Evolutionary conservation across 64 coral and sea anemone genomes (phyloP), one percentile per base, ranked within the genome.

Genomic region (Stichodactyla helianthus): DNA sequence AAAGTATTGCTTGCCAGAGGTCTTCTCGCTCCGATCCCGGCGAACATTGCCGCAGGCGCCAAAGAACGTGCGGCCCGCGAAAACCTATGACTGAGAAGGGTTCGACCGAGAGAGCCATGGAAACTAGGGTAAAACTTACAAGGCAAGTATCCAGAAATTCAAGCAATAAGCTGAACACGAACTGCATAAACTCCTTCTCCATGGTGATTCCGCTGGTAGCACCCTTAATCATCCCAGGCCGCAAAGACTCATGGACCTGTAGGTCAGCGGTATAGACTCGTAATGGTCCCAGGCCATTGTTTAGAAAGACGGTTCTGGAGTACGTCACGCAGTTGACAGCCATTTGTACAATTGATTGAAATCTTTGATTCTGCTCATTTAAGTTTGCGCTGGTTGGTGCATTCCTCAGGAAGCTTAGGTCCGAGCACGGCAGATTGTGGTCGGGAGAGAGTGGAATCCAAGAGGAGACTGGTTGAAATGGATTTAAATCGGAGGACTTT

Each of bases 151-250:
- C 88, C 4, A 95, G 84, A 58, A 90, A 89, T 82, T 97, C 94
- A 77, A 97, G 74, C 56, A 97, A 20, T 57, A 97, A 84, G 87
- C 94, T 97, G 52, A 87, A 97, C 53, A 90, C 25, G 54, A 93
- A 97, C 88, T 97, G 94, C 1, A 91, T 88, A 90, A 97, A 97
- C 88, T 93, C 94, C 82, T 79, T 83, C 26, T 97, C 88, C 15
- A 97, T 78, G 57, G 89, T 90, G 27, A 89, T 53, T 13, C 88
- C 88, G 22, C 28, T 86, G 13, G 83, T 87, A 8, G 53, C 15
- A 19, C 91, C 86, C n/a, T 79, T 61, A 18, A 93, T 44, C 10
- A 97, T 85, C 1, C 91, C 94, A 31, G 84, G 84, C 76, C 86
- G 54, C 35, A 97, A 55, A 7, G 80, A 62, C 26, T 97, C 85